Evolutionary conservation across 2,113 vertebrate species (phyloP).

Genomic region (Strix uralensis): DNA sequence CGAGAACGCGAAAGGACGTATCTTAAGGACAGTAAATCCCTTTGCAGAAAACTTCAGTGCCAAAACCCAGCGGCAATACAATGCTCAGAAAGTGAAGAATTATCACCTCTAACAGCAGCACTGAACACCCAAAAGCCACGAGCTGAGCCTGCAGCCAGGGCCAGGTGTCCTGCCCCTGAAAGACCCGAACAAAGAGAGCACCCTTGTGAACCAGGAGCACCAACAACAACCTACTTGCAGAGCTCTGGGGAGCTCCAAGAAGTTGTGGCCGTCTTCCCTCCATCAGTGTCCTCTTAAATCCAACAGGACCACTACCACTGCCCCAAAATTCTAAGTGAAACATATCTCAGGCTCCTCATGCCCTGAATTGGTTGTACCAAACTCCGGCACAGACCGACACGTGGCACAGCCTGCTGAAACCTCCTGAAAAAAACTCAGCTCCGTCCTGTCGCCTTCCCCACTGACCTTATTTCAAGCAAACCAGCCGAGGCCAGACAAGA

Average conservation of each 20-base stretch:
- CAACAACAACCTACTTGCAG: neutral
- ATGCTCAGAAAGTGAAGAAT: neutral
- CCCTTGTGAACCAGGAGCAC: neutral
- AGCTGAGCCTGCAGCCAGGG: neutral
- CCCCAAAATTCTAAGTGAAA: neutral
- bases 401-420: neutral
- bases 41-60: neutral
- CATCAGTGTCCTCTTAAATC: neutral
- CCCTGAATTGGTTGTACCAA: neutral
- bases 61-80: neutral
- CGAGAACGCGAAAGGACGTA: neutral
- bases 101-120: neutral
- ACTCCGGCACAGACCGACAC: neutral
- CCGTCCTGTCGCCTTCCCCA: neutral
- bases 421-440: neutral
- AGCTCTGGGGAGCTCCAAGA: neutral
- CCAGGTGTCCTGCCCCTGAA: too few species aligned
- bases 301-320: rapidly evolving
- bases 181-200: neutral
- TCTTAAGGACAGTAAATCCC: neutral
- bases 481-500: neutral
- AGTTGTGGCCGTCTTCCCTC: too few species aligned
- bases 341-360: neutral
- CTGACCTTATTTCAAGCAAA: neutral
- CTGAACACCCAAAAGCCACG: neutral